Conservation (phyloP, 2,113 vertebrate species). For the Marmota flaviventris region DNA sequence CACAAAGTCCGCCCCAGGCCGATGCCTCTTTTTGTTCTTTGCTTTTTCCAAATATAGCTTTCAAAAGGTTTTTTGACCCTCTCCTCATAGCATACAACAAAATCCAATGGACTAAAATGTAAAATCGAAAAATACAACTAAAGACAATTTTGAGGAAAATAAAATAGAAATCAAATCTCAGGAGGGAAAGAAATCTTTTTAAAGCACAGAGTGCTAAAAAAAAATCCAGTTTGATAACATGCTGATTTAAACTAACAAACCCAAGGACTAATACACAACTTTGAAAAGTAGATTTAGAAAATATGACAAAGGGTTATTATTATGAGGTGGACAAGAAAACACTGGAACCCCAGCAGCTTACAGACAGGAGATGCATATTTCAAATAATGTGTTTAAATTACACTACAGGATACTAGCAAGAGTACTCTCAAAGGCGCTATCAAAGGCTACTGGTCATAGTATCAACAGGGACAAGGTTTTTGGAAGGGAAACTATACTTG, state of each 20-base stretch:
- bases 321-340: neutral
- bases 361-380: neutral
- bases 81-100: conserved; percentile 58
- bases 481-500: neutral
- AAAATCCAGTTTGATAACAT: conserved; percentile 19
- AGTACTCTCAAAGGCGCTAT: neutral
- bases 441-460: neutral
- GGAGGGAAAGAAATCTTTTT: conserved; percentile 8
- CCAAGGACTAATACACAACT: conserved; percentile 9
- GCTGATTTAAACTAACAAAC: conserved; percentile 23
- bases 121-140: conserved; percentile 58
- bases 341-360: neutral
- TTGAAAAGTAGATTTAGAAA: conserved; percentile 24
- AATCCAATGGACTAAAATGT: conserved; percentile 61
- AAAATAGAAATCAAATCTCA: conserved; percentile 40
- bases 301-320: neutral
- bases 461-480: neutral
- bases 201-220: neutral
- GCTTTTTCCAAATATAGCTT: conserved; percentile 73
- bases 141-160: conserved; percentile 50
- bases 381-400: conserved; percentile 2
- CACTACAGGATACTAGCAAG: neutral
- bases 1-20: neutral
- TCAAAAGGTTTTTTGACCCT: conserved; percentile 45
- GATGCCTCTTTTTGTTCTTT: conserved; percentile 54